These are phyloP conservation scores for Bombycilla garrulus DNA, from an alignment of 2,113 vertebrate species.

Conservation along the genomic window DNA sequence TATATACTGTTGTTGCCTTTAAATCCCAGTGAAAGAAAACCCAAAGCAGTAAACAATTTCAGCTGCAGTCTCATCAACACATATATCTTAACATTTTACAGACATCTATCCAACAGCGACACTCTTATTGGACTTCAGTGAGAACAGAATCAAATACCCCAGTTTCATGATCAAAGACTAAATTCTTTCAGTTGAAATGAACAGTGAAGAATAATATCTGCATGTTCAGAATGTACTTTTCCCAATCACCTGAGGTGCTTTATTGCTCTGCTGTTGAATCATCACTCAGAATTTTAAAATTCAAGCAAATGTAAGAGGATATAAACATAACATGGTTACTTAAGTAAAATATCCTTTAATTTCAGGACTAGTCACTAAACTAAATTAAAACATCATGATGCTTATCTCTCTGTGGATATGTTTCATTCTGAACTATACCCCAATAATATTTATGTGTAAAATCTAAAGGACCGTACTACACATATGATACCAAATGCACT, in stretches of 20 bases:
- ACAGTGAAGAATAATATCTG: background rate
- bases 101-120: background rate
- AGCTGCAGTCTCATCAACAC: background rate
- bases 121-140: background rate
- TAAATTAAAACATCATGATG: slow-evolving; percentile 37
- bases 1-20: background rate
- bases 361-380: slow-evolving; percentile 5
- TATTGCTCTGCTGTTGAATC: background rate
- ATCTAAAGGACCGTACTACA: background rate
- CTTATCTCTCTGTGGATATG: background rate
- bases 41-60: background rate
- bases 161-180: background rate
- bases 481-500: background rate
- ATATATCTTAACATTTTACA: background rate
- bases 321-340: slow-evolving; percentile 28
- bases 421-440: slow-evolving; percentile 1
- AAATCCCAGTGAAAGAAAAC: background rate
- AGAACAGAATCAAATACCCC: background rate
- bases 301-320: background rate
- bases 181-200: background rate
- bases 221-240: slow-evolving; percentile 1
- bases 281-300: slow-evolving; percentile 11
- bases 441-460: slow-evolving; percentile 14
- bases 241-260: background rate
- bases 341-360: slow-evolving; percentile 20